Base-by-base conservation (phyloP, 1,140 invertebrate genomes). In the Rhizoglyphus robini region DNA sequence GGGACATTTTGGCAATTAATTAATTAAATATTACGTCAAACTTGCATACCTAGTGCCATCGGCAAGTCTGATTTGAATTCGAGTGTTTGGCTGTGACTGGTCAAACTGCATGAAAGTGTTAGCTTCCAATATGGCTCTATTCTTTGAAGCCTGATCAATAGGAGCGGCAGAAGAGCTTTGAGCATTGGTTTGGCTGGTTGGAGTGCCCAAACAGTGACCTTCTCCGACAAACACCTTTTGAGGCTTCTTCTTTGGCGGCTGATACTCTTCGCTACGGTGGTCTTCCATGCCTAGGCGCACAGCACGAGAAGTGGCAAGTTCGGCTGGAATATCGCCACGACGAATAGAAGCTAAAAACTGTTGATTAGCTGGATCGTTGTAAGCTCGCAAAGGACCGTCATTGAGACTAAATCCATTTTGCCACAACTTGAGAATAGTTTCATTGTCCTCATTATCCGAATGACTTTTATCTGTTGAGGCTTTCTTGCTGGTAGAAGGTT, bases 351-450 rank as follows among this genome's bases (percentile, higher is more conserved):
- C 84, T 15, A 99, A 79, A 75, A 99, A 97, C 70, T 88, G 86
- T 62, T 81, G 83, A 75, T 95, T 95, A 30, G 82, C 80, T 2
- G 89, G 86, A 78, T 96, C 90, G 38, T 81, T 79, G 72, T 94
- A 97, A 2, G 81, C 76, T 67, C 93, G 77, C 62, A 98, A 74
- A 57, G 87, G 84, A 11, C 90, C 90, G 73, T 87, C 84, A 79
- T 97, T 88, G 65, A 99, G 82, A 61, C 88, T 94, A 75, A 97
- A 98, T 1, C 96, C 96, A 76, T 93, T 88, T 71, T 86, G 84
- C 91, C 93, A 98, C 49, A 99, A 77, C 71, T 88, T 90, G 48
- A 99, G 78, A 11, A 84, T 83, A 30, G 94, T 85, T 46, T 84
- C 79, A n/a, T n/a, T n/a, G 31, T 54, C 48, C 13, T 47, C 49